Percentiles rank a stretch among this genome's conserved stretches.
Evolutionary conservation across 2,797 vertebrate genomes (phyloP).

Genomic region (Tragelaphus oryx): DNA sequence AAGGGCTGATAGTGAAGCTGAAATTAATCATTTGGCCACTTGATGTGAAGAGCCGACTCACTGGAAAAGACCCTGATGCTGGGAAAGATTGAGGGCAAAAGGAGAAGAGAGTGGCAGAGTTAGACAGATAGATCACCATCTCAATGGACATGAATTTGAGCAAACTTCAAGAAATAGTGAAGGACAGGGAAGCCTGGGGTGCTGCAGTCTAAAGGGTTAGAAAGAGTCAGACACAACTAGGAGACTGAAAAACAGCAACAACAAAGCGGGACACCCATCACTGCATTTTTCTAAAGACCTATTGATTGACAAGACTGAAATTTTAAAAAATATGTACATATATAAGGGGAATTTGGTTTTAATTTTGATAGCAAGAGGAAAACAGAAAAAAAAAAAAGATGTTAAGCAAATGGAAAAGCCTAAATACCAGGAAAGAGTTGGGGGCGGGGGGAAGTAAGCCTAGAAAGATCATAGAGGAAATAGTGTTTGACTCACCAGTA

Average conservation of each 20-base stretch:
- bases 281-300: neutral
- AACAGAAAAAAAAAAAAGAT: neutral
- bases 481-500: too few species aligned
- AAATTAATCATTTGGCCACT: neutral
- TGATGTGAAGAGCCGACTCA: neutral
- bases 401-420: neutral
- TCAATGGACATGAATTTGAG: neutral
- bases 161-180: neutral
- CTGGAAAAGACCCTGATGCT: neutral
- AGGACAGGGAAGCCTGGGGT: neutral
- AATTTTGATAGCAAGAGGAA: neutral
- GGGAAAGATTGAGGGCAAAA: neutral
- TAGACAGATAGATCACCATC: neutral
- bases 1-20: neutral
- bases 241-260: neutral
- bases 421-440: neutral
- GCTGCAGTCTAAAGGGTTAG: neutral
- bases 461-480: neutral
- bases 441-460: neutral
- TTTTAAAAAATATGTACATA: neutral
- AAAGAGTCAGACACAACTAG: neutral
- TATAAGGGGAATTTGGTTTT: neutral
- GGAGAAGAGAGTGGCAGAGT: neutral
- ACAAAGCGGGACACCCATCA: neutral
- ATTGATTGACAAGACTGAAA: neutral